Percentiles rank a stretch among this genome's conserved stretches.
These are phyloP conservation scores for Hydrochoerus hydrochaeris DNA, from an alignment of 2,113 vertebrate species.

Conservation along the genomic window DNA sequence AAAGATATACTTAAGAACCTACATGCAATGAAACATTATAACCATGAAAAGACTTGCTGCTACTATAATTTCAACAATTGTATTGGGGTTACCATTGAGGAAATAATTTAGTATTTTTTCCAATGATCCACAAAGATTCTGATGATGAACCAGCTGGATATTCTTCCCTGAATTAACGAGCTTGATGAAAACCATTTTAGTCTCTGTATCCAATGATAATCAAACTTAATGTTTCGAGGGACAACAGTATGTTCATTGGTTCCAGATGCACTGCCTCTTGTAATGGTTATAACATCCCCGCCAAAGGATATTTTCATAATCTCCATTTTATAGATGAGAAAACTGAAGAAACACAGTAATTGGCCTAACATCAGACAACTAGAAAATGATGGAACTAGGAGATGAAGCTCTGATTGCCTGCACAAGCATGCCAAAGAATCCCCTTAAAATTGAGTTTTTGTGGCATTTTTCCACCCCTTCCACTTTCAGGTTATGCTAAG, in stretches of 20 bases:
- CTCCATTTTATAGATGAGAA: not conserved
- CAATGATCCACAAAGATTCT: slow-evolving; percentile 1
- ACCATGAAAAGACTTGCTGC: slow-evolving; percentile 46
- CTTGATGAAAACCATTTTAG: slow-evolving; percentile 39
- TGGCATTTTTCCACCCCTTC: not conserved
- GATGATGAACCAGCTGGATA: slow-evolving; percentile 51
- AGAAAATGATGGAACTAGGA: not conserved
- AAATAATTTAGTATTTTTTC: slow-evolving; percentile 25
- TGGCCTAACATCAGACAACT: not conserved
- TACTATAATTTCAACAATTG: slow-evolving; percentile 53
- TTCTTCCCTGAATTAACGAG: slow-evolving; percentile 33
- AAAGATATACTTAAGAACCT: slow-evolving; percentile 69
- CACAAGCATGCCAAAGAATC: not conserved
- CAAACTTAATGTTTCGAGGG: not conserved
- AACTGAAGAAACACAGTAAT: slow-evolving; percentile 16
- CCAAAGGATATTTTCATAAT: not conserved
- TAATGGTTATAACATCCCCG: not conserved
- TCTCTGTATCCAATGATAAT: not conserved
- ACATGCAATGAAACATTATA: slow-evolving; percentile 55
- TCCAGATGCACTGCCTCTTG: not conserved
- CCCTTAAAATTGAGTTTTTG: not conserved
- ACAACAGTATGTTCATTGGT: not conserved
- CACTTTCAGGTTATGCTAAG: not conserved
- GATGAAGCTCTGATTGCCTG: not conserved
- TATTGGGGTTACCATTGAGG: slow-evolving; percentile 39